Conservation (phyloP, 2,888 invertebrate genomes). For the Hymenopus coronatus region DNA sequence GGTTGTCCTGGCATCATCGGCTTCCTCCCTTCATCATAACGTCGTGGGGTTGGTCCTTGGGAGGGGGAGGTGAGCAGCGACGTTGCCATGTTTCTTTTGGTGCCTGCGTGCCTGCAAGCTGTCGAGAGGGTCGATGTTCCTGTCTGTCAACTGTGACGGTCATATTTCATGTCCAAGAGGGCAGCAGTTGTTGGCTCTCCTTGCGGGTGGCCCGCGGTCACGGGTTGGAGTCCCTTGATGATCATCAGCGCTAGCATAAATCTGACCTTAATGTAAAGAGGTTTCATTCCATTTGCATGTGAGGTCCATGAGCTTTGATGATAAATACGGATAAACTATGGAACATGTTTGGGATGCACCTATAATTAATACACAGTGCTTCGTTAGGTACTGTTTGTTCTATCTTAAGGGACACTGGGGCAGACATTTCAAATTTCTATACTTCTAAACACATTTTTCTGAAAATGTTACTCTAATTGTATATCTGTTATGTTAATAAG, state of each 20-base stretch:
- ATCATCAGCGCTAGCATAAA: background rate
- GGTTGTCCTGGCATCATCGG: background rate
- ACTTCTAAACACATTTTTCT: too few relatives aligned
- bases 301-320: background rate
- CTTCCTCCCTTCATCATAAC: background rate
- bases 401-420: too few relatives aligned
- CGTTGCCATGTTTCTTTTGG: background rate
- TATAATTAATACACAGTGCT: too few relatives aligned
- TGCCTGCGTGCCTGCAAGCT: background rate
- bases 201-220: background rate
- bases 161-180: background rate
- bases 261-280: background rate
- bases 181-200: background rate
- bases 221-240: background rate
- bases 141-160: background rate
- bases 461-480: too few relatives aligned
- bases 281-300: background rate
- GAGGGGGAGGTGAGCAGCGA: background rate
- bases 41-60: background rate
- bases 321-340: too few relatives aligned
- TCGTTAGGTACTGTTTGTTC: too few relatives aligned
- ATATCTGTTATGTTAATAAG: too few relatives aligned
- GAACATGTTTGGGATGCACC: too few relatives aligned
- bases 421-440: too few relatives aligned
- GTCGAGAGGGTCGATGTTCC: background rate